Base-by-base conservation (phyloP, 2,797 vertebrate genomes). In the Bovichtus variegatus region DNA sequence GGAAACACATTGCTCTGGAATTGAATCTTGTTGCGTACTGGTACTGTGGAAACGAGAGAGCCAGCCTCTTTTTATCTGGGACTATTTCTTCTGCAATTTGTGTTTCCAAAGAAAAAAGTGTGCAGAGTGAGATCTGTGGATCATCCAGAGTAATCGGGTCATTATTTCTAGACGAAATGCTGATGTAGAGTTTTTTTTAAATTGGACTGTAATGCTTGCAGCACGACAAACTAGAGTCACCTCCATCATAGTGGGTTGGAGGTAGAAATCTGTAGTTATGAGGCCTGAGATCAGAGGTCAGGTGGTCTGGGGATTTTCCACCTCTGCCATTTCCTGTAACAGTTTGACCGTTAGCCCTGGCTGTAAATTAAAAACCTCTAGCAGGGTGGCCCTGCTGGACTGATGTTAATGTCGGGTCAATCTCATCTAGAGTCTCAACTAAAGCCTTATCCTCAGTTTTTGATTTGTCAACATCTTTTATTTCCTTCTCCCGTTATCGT, bases 311-410 rank as follows among this genome's bases (percentile, higher is more conserved):
- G 34, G 16, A 53, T 25, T 46, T 47, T 27, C 51, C 40, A 59
- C 12, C 15, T 15, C 10, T 0, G 21, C 55, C 15, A 58, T 59
- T 77, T 49, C 19, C 62, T 60, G 12, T 59, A 27, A 55, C 60
- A 41, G 40, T 81, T 13, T 70, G 44, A 53, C 44, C 8, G 2
- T 55, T 76, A 75, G 51, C 21, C 59, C 63, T 19, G 49, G 23
- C 46, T 63, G 40, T 78, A 79, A 81, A 77, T 70, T 55, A 74
- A 83, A 83, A 75, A 50, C 46, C 59, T 80, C 34, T 3, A 51
- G 38, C n/a, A 11, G 9, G 18, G 12, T 36, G 18, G n/a, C 23
- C 44, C 38, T 12, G 0, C 7, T 7, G 41, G 53, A 55, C 46
- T 31, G 40, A 41, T 85, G 49, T 79, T 74, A 81, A 71, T 54